These are phyloP conservation scores for Coptotermes formosanus DNA, from an alignment of 1,140 invertebrate species.

Conservation along the genomic window DNA sequence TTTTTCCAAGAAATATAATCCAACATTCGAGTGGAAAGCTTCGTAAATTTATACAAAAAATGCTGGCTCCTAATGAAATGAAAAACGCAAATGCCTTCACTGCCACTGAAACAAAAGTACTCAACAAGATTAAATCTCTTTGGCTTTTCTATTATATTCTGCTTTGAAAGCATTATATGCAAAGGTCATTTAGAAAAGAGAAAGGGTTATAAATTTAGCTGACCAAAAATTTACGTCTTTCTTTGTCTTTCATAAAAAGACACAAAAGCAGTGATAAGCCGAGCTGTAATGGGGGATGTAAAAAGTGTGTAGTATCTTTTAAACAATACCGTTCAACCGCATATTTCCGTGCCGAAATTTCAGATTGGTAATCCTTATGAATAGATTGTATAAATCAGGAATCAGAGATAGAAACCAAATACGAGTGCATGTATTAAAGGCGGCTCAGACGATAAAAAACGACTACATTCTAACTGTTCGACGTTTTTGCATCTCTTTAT, in stretches of 20 bases:
- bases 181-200: neutral
- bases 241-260: neutral
- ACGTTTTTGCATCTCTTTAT: no score
- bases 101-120: slow-evolving; percentile 4
- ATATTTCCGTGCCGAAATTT: no score
- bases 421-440: no score
- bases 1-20: slow-evolving; percentile 8
- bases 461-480: no score
- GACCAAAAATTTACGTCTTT: slow-evolving; percentile 12
- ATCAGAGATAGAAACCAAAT: no score
- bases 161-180: neutral
- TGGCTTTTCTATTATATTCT: neutral
- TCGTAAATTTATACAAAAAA: slow-evolving; percentile 7
- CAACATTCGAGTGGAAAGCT: neutral
- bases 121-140: neutral
- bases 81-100: neutral
- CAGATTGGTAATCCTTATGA: no score
- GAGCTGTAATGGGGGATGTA: neutral
- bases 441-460: no score
- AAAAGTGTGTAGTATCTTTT: no score
- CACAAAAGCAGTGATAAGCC: neutral
- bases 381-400: no score
- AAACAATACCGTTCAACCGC: no score
- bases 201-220: slow-evolving; percentile 2
- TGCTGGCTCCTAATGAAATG: neutral